These are phyloP conservation scores for Pyrochroa serraticornis DNA, from an alignment of 2,888 invertebrate species.

Conservation along the genomic window DNA sequence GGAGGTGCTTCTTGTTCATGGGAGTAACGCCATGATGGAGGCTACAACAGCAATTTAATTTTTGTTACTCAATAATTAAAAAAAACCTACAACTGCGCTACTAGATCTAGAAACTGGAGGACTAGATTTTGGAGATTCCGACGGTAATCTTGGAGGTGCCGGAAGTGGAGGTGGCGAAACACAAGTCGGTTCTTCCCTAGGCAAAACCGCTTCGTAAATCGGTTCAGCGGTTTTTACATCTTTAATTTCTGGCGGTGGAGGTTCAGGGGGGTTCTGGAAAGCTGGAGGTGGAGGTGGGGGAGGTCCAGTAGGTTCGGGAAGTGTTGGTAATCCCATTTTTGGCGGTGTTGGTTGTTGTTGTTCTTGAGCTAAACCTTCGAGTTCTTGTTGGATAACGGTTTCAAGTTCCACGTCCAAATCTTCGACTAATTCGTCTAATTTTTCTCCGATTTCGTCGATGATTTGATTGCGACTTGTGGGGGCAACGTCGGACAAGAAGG, in stretches of 20 bases:
- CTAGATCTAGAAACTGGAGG: slow-evolving; percentile 61
- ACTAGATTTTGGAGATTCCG: slow-evolving; percentile 61
- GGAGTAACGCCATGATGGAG: slow-evolving; percentile 52
- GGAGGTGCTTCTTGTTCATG: slow-evolving; percentile 48
- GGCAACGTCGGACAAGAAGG: slow-evolving; percentile 83
- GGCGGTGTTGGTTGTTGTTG: slow-evolving; percentile 55
- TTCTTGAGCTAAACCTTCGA: slow-evolving; percentile 61
- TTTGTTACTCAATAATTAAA: slow-evolving; percentile 1
- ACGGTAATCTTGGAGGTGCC: slow-evolving; percentile 58
- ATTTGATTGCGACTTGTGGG: slow-evolving; percentile 63
- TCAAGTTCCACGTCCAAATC: slow-evolving; percentile 81
- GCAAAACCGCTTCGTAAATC: slow-evolving; percentile 85
- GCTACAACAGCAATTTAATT: slow-evolving; percentile 37
- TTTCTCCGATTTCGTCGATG: slow-evolving; percentile 83
- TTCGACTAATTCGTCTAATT: slow-evolving; percentile 82
- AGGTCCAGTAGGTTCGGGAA: slow-evolving; percentile 77
- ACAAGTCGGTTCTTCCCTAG: slow-evolving; percentile 64
- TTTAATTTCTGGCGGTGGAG: slow-evolving; percentile 34
- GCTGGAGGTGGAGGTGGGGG: slow-evolving; percentile 61
- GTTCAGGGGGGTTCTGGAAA: slow-evolving; percentile 34
- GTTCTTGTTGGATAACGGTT: slow-evolving; percentile 68
- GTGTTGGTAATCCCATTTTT: slow-evolving; percentile 65
- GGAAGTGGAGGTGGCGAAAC: slow-evolving; percentile 59
- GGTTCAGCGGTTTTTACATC: slow-evolving; percentile 65
- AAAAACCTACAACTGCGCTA: slow-evolving; percentile 57